Conservation (phyloP, 2,113 vertebrate genomes). For the Sterna hirundo region DNA sequence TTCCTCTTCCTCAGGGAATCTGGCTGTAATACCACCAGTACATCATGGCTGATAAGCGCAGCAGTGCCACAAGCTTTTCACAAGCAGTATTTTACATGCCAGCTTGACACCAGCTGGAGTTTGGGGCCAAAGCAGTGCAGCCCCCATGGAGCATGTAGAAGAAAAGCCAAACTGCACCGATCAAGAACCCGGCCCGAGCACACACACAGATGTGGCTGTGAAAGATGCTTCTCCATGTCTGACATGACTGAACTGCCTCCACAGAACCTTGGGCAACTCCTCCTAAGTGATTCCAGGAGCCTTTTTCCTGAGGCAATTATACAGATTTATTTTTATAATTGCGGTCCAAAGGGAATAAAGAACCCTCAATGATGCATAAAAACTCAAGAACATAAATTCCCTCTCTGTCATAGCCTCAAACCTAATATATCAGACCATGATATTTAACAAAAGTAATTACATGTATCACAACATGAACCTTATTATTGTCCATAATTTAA, state of each 20-base stretch:
- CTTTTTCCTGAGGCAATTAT: conserved; percentile 33
- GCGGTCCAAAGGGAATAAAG: conserved; percentile 54
- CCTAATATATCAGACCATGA: conserved; percentile 48
- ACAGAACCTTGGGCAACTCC: not conserved
- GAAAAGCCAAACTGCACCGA: not conserved
- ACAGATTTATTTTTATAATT: conserved; percentile 56
- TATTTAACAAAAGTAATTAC: conserved; percentile 63
- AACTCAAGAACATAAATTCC: conserved; percentile 48
- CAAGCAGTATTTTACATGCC: not conserved
- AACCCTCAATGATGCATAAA: conserved; percentile 35
- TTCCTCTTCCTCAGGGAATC: not conserved
- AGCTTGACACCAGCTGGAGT: not conserved
- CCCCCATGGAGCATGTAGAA: not conserved
- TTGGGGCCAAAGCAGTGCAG: not conserved
- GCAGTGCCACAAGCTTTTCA: not conserved
- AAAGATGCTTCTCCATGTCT: not conserved
- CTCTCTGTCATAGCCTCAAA: conserved; percentile 30
- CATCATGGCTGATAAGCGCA: not conserved
- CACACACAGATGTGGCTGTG: not conserved
- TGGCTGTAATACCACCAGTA: not conserved
- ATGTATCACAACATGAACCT: conserved; percentile 36
- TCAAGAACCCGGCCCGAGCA: not conserved
- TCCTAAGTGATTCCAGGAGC: not conserved
- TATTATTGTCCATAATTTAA: conserved; percentile 59
- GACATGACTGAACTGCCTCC: not conserved